Percentiles rank a stretch among this genome's conserved stretches.
phyloP scores from a whole-genome alignment of 2,888 invertebrate species.

The Coremacera marginata region DNA sequence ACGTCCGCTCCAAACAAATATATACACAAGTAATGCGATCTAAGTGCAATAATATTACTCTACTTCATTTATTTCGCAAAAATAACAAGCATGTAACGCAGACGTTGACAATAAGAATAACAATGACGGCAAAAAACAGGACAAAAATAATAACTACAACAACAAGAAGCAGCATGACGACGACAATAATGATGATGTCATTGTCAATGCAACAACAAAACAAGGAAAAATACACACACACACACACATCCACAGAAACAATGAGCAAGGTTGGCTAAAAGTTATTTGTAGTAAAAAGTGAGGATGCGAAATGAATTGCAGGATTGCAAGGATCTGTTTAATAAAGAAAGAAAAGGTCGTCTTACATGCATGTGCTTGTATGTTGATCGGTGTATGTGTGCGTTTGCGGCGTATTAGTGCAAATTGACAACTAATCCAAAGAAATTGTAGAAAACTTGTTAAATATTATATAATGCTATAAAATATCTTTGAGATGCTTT shows the following conservation, averaged over 20 bases:
- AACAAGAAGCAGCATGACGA: constrained; percentile 46
- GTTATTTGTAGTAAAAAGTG: background rate
- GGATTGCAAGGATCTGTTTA: background rate
- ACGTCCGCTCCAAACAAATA: no score
- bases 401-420: no score
- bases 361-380: no score
- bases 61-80: constrained; percentile 48
- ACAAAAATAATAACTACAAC: constrained; percentile 1
- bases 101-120: constrained; percentile 19
- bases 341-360: no score
- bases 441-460: no score
- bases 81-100: constrained; percentile 48
- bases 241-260: no score
- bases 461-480: no score
- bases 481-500: no score
- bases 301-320: constrained; percentile 3
- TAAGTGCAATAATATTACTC: constrained; percentile 65
- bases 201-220: constrained; percentile 59
- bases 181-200: constrained; percentile 66
- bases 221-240: no score
- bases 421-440: no score
- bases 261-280: no score
- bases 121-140: background rate
- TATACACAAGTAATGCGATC: constrained; percentile 55
- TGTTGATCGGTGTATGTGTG: no score